These are phyloP conservation scores for Micrasema minimum DNA, from an alignment of 1,140 invertebrate species.

Conservation along the genomic window DNA sequence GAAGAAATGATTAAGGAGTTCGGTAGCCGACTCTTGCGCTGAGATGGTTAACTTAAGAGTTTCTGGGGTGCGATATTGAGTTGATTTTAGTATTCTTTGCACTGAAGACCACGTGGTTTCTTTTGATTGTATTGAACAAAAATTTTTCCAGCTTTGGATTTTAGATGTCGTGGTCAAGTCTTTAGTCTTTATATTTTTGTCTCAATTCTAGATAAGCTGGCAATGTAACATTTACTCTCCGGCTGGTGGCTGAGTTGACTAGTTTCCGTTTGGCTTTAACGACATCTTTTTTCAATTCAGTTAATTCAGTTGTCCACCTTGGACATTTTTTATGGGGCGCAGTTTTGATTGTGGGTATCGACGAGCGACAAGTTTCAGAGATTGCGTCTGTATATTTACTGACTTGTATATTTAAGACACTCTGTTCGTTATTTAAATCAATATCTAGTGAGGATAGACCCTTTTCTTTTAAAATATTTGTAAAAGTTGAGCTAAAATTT, in stretches of 20 bases:
- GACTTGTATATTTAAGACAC: background rate
- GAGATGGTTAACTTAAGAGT: background rate
- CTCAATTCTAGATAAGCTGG: background rate
- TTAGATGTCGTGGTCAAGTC: background rate
- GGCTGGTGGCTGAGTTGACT: background rate
- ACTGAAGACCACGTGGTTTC: background rate
- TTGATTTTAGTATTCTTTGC: background rate
- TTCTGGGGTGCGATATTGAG: background rate
- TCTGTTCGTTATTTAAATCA: background rate
- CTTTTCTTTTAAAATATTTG: background rate
- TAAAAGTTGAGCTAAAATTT: background rate
- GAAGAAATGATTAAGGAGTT: background rate
- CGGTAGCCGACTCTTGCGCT: background rate
- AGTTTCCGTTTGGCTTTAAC: background rate
- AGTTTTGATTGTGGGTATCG: background rate
- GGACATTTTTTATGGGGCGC: background rate
- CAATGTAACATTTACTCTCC: slow-evolving; percentile 47
- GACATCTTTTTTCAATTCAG: slow-evolving; percentile 2
- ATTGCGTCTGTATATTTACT: background rate
- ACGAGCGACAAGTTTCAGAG: background rate
- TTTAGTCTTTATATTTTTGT: background rate
- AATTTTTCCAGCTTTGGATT: slow-evolving; percentile 1
- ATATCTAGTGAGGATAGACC: background rate
- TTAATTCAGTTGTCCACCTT: background rate
- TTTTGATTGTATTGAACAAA: background rate